Evolutionary conservation across 2,888 invertebrate species (phyloP), one percentile per base, ranked within the genome.

Genomic region (Ichneumoninae sp.): DNA sequence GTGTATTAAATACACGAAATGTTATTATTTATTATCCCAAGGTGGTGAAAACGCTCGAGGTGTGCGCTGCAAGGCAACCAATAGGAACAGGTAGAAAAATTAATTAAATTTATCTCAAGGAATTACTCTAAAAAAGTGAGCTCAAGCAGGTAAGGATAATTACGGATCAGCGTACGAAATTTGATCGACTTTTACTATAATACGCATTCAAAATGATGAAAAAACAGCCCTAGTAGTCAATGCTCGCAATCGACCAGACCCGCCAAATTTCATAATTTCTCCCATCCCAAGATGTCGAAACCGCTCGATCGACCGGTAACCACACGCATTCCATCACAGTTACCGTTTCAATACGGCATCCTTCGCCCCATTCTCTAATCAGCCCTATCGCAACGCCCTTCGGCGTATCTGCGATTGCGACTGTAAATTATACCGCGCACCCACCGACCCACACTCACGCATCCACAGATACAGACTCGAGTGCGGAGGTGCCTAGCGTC

Each of bases 401-500:
- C 66, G 66, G 75, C 52, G 26, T 82, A 81, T 83, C 79, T 81
- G 84, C 79, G 73, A 78, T 83, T 85, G 78, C 66, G 68, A 70
- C 69, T 52, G 74, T 57, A 26, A 22, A 10, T 57, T 57, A 22
- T 57, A 57, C 10, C 26, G 57, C 57, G 10, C 57, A 26, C 13
- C 8, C 54, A 22, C 54, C 0, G 0, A 19, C 52, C 1, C 50
- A 19, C 19, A 1, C 7, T 3, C 54, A 54, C 54, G 8, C 7
- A 54, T 54, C 7, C 54, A 8, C 19, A 54, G 22, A 22, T 22
- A 70, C 44, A 44, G 57, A 69, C 26, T 74, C 26, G 22, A 22
- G 60, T 40, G 40, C 40, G 70, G 54, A 83, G 81, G 69, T 83
- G 87, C 81, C 82, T 71, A 4, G 87, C 84, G 86, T 87, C 87